Percentiles rank a stretch among this genome's conserved stretches.
Evolutionary conservation across 37 sponge, comb jelly and placozoan species (phyloP).

Genomic region (Spongilla lacustris): DNA sequence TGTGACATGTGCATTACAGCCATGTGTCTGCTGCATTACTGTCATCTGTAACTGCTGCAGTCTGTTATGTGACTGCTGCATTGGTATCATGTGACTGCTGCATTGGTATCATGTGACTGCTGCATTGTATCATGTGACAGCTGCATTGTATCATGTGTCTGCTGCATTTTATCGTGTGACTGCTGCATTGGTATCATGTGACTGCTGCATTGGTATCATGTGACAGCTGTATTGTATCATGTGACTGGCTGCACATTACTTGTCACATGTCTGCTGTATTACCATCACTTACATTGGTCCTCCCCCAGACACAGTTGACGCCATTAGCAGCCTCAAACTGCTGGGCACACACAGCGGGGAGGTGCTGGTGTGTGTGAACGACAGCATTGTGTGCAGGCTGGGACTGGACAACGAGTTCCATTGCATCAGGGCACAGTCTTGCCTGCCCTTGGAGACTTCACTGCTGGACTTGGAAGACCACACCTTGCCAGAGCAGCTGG

Average conservation of each 20-base stretch:
- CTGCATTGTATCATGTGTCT: too few relatives aligned
- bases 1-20: neutral
- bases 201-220: too few relatives aligned
- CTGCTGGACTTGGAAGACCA: conserved; percentile 11
- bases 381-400: conserved; percentile 8
- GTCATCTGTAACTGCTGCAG: too few relatives aligned
- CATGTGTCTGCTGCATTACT: neutral
- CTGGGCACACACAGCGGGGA: conserved; percentile 33
- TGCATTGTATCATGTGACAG: too few relatives aligned
- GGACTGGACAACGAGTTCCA: conserved; percentile 38
- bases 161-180: too few relatives aligned
- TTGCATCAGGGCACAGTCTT: conserved; percentile 6
- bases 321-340: neutral
- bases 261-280: neutral
- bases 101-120: too few relatives aligned
- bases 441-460: conserved; percentile 5
- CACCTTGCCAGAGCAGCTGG: neutral
- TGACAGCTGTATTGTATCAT: too few relatives aligned
- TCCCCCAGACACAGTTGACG: conserved; percentile 16
- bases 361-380: conserved; percentile 33
- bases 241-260: neutral
- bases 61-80: too few relatives aligned
- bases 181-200: too few relatives aligned
- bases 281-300: neutral
- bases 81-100: too few relatives aligned